Percentiles rank a stretch among this genome's conserved stretches.
Conservation (phyloP, 2,113 vertebrate species). For the Cervus canadensis region DNA sequence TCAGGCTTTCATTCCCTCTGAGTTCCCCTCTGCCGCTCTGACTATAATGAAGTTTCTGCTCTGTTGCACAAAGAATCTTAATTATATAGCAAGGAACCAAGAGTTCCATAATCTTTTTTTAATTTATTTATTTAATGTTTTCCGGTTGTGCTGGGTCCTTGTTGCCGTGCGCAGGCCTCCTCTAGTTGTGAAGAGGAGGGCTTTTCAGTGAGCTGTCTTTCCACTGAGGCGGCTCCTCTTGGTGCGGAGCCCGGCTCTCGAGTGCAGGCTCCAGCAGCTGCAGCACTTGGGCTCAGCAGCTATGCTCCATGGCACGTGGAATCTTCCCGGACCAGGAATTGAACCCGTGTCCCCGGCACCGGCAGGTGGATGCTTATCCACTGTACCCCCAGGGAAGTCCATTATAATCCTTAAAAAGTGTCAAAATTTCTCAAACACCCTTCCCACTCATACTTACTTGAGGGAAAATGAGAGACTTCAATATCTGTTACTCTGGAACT, state of each 20-base stretch:
- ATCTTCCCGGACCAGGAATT: neutral
- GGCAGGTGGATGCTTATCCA: neutral
- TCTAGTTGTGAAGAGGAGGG: neutral
- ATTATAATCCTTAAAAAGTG: neutral
- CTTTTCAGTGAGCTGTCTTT: neutral
- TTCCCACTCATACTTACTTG: neutral
- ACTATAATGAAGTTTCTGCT: neutral
- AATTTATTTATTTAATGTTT: neutral
- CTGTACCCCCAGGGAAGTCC: neutral
- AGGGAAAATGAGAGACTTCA: neutral
- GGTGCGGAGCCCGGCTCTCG: rapidly evolving
- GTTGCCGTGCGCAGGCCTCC: neutral
- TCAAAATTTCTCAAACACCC: neutral
- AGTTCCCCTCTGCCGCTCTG: neutral
- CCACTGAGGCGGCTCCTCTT: neutral
- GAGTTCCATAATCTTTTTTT: neutral
- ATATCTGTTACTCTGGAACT: neutral
- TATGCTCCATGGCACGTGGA: neutral
- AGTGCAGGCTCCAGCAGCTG: neutral
- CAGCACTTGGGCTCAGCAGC: neutral
- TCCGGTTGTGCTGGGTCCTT: neutral
- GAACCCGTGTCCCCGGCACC: neutral
- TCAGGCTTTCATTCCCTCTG: neutral
- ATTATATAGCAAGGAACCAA: neutral
- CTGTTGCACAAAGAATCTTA: neutral